Percentiles rank a stretch among this genome's conserved stretches.
Conservation (phyloP, 2,797 vertebrate species). For the Hyperoplus immaculatus region DNA sequence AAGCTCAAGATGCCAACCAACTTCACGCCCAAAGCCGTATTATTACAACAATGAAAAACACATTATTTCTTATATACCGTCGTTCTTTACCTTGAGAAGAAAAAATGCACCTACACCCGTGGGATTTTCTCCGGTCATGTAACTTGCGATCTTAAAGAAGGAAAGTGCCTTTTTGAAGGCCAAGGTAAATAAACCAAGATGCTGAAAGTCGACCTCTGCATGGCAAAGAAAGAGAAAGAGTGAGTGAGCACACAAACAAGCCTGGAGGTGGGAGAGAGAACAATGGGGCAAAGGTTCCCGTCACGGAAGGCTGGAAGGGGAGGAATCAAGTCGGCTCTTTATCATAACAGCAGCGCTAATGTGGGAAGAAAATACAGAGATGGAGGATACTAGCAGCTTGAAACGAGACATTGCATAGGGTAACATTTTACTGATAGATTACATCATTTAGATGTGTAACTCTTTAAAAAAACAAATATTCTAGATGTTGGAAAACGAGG, state of each 20-base stretch:
- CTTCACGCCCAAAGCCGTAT: not conserved
- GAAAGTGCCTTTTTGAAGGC: constrained; percentile 30
- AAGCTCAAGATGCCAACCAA: constrained; percentile 13
- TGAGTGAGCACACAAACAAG: constrained; percentile 39
- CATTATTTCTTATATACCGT: not conserved
- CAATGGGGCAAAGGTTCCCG: constrained; percentile 68
- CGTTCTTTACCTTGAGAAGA: constrained; percentile 21
- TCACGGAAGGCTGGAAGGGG: constrained; percentile 61
- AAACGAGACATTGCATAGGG: too few relatives aligned
- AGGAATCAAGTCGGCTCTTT: constrained; percentile 71
- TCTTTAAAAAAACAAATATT: too few relatives aligned
- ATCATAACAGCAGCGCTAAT: constrained; percentile 71
- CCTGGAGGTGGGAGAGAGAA: constrained; percentile 47
- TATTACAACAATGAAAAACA: not conserved
- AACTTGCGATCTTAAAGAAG: constrained; percentile 25
- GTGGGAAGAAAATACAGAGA: constrained; percentile 64
- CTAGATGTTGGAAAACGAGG: too few relatives aligned
- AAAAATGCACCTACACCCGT: constrained; percentile 6
- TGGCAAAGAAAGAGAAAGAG: constrained; percentile 9
- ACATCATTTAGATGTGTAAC: too few relatives aligned
- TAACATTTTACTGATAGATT: too few relatives aligned
- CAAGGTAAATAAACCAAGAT: constrained; percentile 52
- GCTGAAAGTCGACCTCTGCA: constrained; percentile 13
- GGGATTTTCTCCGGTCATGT: not conserved
- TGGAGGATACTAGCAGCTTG: constrained; percentile 21